A percentile compares a stretch with the other conserved stretches of the same genome.
Conservation (phyloP, 1,140 invertebrate genomes). For the Asobara japonica region DNA sequence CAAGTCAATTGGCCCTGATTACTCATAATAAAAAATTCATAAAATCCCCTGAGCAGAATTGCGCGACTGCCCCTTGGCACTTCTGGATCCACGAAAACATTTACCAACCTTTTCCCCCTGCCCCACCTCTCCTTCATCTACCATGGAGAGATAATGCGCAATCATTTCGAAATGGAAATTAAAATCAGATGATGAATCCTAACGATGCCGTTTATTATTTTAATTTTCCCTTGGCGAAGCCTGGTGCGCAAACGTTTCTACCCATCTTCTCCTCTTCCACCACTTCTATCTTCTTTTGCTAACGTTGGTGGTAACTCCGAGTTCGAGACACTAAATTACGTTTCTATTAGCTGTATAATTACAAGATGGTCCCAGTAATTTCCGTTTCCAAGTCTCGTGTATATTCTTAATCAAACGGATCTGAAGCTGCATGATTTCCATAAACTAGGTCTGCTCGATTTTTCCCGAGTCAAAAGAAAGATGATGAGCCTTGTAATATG, state of each 20-base stretch:
- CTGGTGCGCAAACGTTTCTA: conserved; percentile 33
- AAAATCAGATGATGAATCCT: conserved; percentile 69
- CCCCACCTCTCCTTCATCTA: not conserved
- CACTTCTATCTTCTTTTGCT: conserved; percentile 40
- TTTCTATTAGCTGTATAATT: conserved; percentile 69
- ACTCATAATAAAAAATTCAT: conserved; percentile 23
- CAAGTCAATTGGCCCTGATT: conserved; percentile 13
- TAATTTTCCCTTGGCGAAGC: conserved; percentile 63
- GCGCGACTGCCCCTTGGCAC: conserved; percentile 49
- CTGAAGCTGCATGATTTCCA: not conserved
- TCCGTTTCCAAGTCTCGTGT: conserved; percentile 51
- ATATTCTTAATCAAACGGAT: conserved; percentile 3
- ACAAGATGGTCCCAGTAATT: conserved; percentile 68
- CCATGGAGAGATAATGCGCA: conserved; percentile 64
- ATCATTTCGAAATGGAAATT: conserved; percentile 68
- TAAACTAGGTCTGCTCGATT: not conserved
- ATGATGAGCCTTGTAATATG: conserved; percentile 1
- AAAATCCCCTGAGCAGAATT: conserved; percentile 23
- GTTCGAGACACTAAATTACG: conserved; percentile 68
- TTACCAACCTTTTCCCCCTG: not conserved
- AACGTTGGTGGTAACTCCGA: conserved; percentile 54
- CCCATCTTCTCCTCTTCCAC: conserved; percentile 37
- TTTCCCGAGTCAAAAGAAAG: not conserved
- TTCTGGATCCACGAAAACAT: conserved; percentile 55
- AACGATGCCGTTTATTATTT: conserved; percentile 69